Conservation (phyloP, 2,888 invertebrate genomes). For the Ectobius pallidus region DNA sequence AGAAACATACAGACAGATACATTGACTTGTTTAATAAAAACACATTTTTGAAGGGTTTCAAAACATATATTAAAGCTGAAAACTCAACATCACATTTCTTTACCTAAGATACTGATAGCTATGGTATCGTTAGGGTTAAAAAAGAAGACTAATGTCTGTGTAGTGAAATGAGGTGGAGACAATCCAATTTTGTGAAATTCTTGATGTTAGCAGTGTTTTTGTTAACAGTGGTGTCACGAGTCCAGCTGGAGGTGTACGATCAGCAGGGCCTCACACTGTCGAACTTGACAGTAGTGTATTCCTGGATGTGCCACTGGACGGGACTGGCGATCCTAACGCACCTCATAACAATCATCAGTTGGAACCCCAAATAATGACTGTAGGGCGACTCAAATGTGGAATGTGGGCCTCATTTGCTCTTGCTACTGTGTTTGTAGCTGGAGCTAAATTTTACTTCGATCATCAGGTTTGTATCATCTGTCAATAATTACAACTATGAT, state of each 20-base stretch:
- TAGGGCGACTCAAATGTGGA: conserved; percentile 69
- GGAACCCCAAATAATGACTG: conserved; percentile 58
- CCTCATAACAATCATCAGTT: conserved; percentile 28
- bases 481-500: not conserved
- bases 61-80: too few species aligned
- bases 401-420: conserved; percentile 75
- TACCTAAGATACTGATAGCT: too few species aligned
- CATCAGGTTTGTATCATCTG: conserved; percentile 59
- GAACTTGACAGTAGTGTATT: conserved; percentile 57
- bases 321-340: conserved; percentile 30
- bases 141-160: too few species aligned
- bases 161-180: too few species aligned
- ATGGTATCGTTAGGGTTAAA: too few species aligned
- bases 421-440: conserved; percentile 71
- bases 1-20: too few species aligned
- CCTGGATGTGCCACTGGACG: conserved; percentile 52
- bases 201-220: not conserved
- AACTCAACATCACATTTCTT: too few species aligned
- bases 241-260: conserved; percentile 22
- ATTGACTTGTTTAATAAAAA: too few species aligned
- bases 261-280: conserved; percentile 48
- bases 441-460: conserved; percentile 75
- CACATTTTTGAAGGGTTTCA: too few species aligned
- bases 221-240: conserved; percentile 13
- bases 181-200: too few species aligned